Base-by-base conservation (phyloP, 1,140 invertebrate species). In the Stenopsyche tienmushanensis region DNA sequence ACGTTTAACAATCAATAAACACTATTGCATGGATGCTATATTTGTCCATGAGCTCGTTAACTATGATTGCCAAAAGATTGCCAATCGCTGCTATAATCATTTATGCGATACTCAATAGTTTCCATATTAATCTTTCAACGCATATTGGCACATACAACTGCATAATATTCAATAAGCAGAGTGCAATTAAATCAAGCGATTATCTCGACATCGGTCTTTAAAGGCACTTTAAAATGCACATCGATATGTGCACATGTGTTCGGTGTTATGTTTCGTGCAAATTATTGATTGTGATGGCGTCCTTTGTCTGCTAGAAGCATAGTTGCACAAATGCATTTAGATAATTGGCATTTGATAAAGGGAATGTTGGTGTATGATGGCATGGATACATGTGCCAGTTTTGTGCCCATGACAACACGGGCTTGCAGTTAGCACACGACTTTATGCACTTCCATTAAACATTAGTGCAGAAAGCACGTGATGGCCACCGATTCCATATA, bases 291-390 rank as follows among this genome's bases (percentile, higher is more conserved):
- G 29, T 5, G 5, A 34, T 34, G 13, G 29, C 29, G 29, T 13
- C 29, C 29, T 34, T 34, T 34, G 29, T 34, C 29, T 13, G 29
- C 29, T 13, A n/a, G n/a, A n/a, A n/a, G n/a, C n/a, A n/a, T n/a
- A n/a, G 13, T 13, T 57, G 53, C n/a, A 34, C 23, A 23, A 29
- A 34, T 57, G 53, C 53, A 57, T 57, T 57, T 57, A 57, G 53
- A 57, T 57, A 57, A 57, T 57, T 57, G 53, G 13, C 2, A 10
- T 10, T n/a, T 29, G 24, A 57, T 39, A 57, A 29, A 13, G 9
- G 15, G 24, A 34, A 57, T 57, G 20, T n/a, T 29, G 34, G 25
- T 57, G 53, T 57, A 57, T 34, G 23, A 29, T 29, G 24, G 26
- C 53, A 29, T 18, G 21, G 34, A n/a, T 34, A 25, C 25, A 10